These are phyloP conservation scores for Azorinus chamasolen DNA, from an alignment of 2,888 invertebrate species.

Conservation along the genomic window DNA sequence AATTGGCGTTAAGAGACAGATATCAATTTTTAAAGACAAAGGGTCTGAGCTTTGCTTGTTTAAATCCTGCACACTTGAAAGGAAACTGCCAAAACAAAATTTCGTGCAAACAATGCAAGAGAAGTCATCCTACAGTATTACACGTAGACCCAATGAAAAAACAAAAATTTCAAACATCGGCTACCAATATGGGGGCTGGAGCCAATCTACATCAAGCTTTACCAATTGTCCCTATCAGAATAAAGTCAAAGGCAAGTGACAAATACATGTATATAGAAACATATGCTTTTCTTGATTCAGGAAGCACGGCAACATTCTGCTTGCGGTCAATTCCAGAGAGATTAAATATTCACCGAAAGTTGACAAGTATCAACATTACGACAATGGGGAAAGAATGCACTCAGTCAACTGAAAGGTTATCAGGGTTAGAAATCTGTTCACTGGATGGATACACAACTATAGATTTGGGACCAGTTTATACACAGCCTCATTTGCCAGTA, in stretches of 20 bases:
- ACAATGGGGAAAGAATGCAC: constrained; percentile 24
- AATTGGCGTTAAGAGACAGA: not conserved
- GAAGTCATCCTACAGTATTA: constrained; percentile 22
- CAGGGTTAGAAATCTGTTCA: constrained; percentile 23
- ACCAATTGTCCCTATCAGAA: constrained; percentile 77
- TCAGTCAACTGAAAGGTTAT: constrained; percentile 5
- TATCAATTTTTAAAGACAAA: not conserved
- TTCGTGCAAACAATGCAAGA: constrained; percentile 7
- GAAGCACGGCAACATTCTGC: constrained; percentile 47
- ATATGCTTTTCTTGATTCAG: constrained; percentile 51
- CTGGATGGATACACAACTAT: constrained; percentile 22
- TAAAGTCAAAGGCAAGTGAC: constrained; percentile 18
- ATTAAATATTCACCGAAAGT: constrained; percentile 18
- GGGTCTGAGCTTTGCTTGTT: not conserved
- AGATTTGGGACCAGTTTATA: constrained; percentile 21
- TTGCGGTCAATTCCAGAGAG: constrained; percentile 7
- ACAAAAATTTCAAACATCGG: not conserved
- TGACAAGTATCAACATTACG: constrained; percentile 18
- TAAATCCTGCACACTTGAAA: constrained; percentile 29
- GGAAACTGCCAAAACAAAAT: constrained; percentile 8
- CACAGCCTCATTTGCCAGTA: constrained; percentile 20
- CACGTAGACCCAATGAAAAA: constrained; percentile 22
- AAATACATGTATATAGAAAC: constrained; percentile 34
- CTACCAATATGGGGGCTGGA: constrained; percentile 10
- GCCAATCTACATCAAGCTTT: constrained; percentile 53